Evolutionary conservation across 2,797 vertebrate species (phyloP), one percentile per base, ranked within the genome.

Genomic region (Eulemur mongoz): DNA sequence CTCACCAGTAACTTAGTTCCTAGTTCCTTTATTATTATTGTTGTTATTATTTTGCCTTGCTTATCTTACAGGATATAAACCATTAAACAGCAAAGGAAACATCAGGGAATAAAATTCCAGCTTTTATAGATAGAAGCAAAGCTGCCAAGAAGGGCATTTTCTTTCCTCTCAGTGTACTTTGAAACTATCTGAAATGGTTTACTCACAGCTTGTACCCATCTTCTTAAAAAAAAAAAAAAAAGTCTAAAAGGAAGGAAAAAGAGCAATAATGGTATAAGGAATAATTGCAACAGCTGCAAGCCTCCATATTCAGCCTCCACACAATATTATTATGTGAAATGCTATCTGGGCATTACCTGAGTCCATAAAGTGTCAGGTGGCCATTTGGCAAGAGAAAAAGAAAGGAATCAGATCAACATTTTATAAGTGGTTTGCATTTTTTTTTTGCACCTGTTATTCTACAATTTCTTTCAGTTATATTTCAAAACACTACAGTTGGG

Each of bases 281-380:
- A 99, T 99, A 99, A 98, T 98, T 87, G 85, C 79, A 97, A 99
- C 99, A 99, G 99, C 99, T 99, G 99, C 95, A 98, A 97, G 98
- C 98, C 99, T 99, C 98, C 98, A 98, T 98, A 97, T 99, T 98
- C 98, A 98, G 97, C 97, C 97, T 98, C 97, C 97, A 98, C 88
- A 95, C 96, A 97, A 97, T 98, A 98, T 97, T 98, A 98, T 98
- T 97, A 97, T 97, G 95, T 98, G 98, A 99, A 99, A 99, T 98
- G 96, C 98, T 99, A 99, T 99, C 99, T 98, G 99, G 98, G 98
- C 98, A 98, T 97, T 99, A 99, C 99, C 99, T 99, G 99, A 99
- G 98, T 98, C 96, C 98, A 98, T 69, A 97, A 98, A 98, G 97
- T 98, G 98, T 99, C 99, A 99, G 99, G 99, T 99, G 99, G 98